Base-by-base conservation (phyloP, 2,888 invertebrate genomes). In the Trissonchulus latispiculum region DNA sequence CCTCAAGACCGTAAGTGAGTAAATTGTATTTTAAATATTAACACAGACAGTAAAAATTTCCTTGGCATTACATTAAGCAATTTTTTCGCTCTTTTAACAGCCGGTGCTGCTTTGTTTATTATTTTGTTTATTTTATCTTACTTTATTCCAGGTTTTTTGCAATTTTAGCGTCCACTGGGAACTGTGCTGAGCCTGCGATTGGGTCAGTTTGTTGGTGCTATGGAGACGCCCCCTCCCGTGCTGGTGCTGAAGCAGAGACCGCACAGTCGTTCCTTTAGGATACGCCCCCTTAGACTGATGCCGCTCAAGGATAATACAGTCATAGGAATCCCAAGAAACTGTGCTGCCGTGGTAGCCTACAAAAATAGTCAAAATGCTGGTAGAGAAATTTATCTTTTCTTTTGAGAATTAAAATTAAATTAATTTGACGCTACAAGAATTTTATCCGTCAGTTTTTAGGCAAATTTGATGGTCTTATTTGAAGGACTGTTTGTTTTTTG, bases 191-290 rank as follows among this genome's bases (percentile, higher is more conserved):
- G 91, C 48, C 85, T 91, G 70, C 88, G 89, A 78, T 93, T 92
- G 93, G 92, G 93, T 61, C 87, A 87, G 75, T 92, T 90, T 83
- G 89, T 91, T 72, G 92, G 92, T 2, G 91, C 91, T n/a, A 91
- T 91, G 0, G 88, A 88, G 69, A 86, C 89, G 76, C 82, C 86
- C n/a, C 84, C 87, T 35, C 89, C 90, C 0, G 83, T 84, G 8
- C 84, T 89, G 73, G 85, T 86, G 69, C 88, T 87, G 86, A 87
- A 87, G 59, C 86, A 87, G 75, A 83, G 78, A 59, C 80, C 80
- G 62, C 73, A 77, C 1, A 33, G 31, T 64, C 66, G 35, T 8
- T n/a, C n/a, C n/a, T n/a, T n/a, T n/a, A n/a, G n/a, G n/a, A n/a
- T n/a, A n/a, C n/a, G n/a, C n/a, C 66, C 35, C 18, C 18, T 64